These are phyloP conservation scores for Calyptomena viridis DNA, from an alignment of 2,113 vertebrate genomes.

Conservation along the genomic window DNA sequence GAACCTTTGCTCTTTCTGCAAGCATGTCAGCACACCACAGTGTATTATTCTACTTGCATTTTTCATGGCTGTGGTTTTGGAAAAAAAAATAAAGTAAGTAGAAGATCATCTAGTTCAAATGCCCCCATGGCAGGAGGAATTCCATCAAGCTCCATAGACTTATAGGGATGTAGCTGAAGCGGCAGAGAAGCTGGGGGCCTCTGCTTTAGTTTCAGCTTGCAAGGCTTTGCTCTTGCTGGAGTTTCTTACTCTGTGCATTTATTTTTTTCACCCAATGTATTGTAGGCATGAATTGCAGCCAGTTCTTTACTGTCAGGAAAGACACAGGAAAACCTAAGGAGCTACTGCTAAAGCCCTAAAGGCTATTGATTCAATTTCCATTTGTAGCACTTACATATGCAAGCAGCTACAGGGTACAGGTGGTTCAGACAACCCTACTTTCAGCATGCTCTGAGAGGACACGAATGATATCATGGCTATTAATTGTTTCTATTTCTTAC, in stretches of 20 bases:
- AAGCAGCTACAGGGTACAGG: background rate
- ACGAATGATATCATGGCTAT: background rate
- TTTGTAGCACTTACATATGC: background rate
- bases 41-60: background rate
- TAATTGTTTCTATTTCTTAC: background rate
- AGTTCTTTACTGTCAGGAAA: background rate
- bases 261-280: fast-evolving
- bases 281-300: background rate
- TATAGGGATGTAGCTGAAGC: background rate
- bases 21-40: background rate
- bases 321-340: background rate
- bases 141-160: background rate
- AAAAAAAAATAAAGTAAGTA: background rate
- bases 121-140: background rate
- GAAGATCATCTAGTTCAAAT: background rate
- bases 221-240: background rate
- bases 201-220: background rate
- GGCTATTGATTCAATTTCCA: background rate
- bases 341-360: background rate
- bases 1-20: background rate
- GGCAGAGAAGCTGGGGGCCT: background rate
- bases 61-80: background rate
- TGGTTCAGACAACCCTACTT: background rate
- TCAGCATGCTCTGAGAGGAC: background rate
- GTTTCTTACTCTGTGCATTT: background rate